Evolutionary conservation across 2,888 invertebrate genomes (phyloP).

Genomic region (Melipona bicolor): DNA sequence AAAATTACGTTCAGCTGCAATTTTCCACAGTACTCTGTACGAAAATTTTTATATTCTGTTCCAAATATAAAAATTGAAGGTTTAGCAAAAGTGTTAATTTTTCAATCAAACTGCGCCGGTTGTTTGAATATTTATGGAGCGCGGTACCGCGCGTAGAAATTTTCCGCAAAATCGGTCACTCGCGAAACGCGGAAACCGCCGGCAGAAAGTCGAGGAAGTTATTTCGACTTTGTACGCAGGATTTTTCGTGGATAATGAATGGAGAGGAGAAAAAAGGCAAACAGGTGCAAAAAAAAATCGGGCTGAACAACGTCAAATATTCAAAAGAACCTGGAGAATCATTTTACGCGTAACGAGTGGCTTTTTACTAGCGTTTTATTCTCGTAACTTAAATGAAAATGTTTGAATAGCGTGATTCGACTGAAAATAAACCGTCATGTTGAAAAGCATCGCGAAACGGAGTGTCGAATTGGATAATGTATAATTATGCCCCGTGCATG

Average conservation of each 20-base stretch:
- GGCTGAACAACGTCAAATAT: slow-evolving; percentile 6
- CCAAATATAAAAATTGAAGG: background rate
- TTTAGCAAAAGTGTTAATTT: too few species aligned
- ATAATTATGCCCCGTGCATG: slow-evolving; percentile 26
- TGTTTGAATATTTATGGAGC: too few species aligned
- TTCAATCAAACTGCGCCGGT: too few species aligned
- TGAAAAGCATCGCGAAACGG: background rate
- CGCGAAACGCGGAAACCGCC: slow-evolving; percentile 13
- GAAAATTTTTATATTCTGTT: background rate
- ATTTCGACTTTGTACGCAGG: slow-evolving; percentile 20
- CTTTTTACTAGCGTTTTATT: background rate
- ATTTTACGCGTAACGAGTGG: background rate
- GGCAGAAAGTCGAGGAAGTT: slow-evolving; percentile 22
- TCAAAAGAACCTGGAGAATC: background rate
- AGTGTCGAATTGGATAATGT: slow-evolving; percentile 18
- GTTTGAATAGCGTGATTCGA: background rate
- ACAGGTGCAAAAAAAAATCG: slow-evolving; percentile 1
- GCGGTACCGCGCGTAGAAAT: too few species aligned
- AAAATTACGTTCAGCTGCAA: slow-evolving; percentile 5
- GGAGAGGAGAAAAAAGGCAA: background rate
- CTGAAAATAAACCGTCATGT: background rate
- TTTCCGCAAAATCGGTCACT: slow-evolving; percentile 20
- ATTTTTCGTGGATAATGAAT: slow-evolving; percentile 19
- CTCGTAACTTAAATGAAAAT: background rate
- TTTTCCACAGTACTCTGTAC: slow-evolving; percentile 12